A percentile compares a stretch with the other conserved stretches of the same genome.
Evolutionary conservation across 2,888 invertebrate species (phyloP).

Genomic region (Ennomos quercinarius): DNA sequence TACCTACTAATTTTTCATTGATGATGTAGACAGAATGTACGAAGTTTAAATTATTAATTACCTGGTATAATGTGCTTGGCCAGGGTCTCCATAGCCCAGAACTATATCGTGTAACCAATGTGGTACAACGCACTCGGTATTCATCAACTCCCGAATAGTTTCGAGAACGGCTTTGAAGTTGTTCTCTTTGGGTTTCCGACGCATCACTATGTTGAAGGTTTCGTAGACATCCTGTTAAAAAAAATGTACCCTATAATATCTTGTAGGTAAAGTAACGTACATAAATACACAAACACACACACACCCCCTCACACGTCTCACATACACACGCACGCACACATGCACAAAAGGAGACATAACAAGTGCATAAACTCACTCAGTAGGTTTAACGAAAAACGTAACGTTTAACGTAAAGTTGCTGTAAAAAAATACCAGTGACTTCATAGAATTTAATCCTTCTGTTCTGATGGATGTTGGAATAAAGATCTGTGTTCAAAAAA

Average conservation of each 20-base stretch:
- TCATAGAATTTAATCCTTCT: too few species aligned
- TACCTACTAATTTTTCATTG: too few species aligned
- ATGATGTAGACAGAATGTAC: too few species aligned
- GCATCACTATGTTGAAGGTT: conserved; percentile 97
- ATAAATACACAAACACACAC: conserved; percentile 1
- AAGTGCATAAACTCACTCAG: too few species aligned
- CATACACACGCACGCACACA: too few species aligned
- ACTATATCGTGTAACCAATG: conserved; percentile 98
- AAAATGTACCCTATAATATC: background rate
- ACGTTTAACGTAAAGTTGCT: too few species aligned
- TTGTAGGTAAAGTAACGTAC: background rate
- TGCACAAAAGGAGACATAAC: too few species aligned
- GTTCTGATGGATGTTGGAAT: too few species aligned
- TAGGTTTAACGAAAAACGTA: too few species aligned
- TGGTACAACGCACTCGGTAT: conserved; percentile 98
- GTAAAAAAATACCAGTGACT: too few species aligned
- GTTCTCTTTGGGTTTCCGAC: conserved; percentile 99
- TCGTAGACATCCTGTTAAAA: conserved; percentile 91
- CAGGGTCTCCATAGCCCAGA: conserved; percentile 98
- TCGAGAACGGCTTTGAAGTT: conserved; percentile 99
- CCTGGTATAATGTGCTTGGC: conserved; percentile 97
- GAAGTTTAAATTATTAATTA: conserved; percentile 47
- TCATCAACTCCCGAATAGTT: conserved; percentile 99
- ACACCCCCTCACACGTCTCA: too few species aligned
- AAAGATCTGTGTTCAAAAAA: too few species aligned